Evolutionary conservation across 2,797 vertebrate genomes (phyloP).

Genomic region (Pipistrellus pygmaeus): DNA sequence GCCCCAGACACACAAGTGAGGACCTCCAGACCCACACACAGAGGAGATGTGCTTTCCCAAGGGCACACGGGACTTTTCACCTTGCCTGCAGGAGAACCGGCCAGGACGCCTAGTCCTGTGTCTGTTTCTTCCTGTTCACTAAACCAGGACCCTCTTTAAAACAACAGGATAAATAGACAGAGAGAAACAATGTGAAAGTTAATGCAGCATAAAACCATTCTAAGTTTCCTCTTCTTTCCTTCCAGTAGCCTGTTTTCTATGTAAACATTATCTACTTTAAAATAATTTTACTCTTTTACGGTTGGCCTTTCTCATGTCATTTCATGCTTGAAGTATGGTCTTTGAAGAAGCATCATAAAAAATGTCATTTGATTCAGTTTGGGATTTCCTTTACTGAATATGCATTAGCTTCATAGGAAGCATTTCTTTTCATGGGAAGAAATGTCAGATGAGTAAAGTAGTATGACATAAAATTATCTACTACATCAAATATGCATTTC

Average conservation of each 20-base stretch:
- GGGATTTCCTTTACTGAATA: conserved; percentile 30
- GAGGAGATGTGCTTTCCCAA: not conserved
- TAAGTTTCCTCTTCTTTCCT: not conserved
- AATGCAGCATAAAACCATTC: not conserved
- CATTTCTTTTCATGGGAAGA: not conserved
- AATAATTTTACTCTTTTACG: not conserved
- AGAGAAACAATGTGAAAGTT: not conserved
- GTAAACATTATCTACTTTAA: conserved; percentile 5
- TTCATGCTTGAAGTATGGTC: not conserved
- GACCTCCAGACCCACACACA: not conserved
- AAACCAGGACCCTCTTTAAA: not conserved
- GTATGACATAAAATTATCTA: conserved; percentile 6
- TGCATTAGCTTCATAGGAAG: conserved; percentile 40
- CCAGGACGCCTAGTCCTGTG: not conserved
- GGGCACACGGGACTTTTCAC: not conserved
- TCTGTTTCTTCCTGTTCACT: not conserved
- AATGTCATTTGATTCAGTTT: conserved; percentile 48
- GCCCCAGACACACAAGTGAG: not conserved
- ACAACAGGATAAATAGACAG: not conserved
- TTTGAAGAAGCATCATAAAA: conserved; percentile 43
- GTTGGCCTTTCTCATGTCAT: conserved; percentile 22
- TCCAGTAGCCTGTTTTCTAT: not conserved
- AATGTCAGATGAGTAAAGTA: conserved; percentile 19
- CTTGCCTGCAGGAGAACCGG: not conserved
- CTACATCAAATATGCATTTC: not conserved